A percentile compares a stretch with the other conserved stretches of the same genome.
phyloP scores from a whole-genome alignment of 2,113 vertebrate genomes.

The Paraplagusia blochii region DNA sequence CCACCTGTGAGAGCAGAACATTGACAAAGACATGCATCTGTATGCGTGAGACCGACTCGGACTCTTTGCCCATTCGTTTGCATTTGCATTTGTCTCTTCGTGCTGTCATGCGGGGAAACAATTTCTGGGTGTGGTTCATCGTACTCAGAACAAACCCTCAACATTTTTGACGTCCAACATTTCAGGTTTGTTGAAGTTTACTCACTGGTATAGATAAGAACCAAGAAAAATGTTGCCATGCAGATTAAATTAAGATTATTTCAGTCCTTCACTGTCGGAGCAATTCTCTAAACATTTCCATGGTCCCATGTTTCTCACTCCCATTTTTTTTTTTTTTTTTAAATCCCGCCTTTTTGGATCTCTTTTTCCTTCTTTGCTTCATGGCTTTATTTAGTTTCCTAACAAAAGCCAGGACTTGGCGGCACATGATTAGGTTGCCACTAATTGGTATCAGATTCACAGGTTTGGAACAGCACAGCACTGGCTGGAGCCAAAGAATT shows the following conservation, averaged over 20 bases:
- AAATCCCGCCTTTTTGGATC: constrained; percentile 19
- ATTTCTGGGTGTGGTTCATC: constrained; percentile 29
- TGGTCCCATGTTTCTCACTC: constrained; percentile 38
- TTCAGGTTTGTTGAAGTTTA: constrained; percentile 23
- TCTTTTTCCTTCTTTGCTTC: constrained; percentile 31
- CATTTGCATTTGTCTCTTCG: constrained; percentile 22
- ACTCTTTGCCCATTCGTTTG: constrained; percentile 18
- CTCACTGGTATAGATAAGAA: constrained; percentile 19
- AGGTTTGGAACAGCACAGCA: constrained; percentile 60
- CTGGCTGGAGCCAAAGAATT: constrained; percentile 51
- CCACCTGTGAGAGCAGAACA: constrained; percentile 59
- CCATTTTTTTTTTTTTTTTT: constrained; percentile 22
- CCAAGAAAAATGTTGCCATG: constrained; percentile 39
- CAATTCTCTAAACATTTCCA: constrained; percentile 61
- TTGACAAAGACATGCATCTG: constrained; percentile 49
- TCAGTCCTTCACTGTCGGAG: constrained; percentile 53
- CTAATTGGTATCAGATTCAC: constrained; percentile 77
- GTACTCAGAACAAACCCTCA: constrained; percentile 4
- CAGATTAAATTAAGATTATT: constrained; percentile 59
- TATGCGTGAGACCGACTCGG: constrained; percentile 22
- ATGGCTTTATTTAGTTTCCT: constrained; percentile 35
- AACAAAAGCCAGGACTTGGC: constrained; percentile 60
- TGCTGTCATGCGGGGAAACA: constrained; percentile 1
- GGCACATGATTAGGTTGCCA: constrained; percentile 65
- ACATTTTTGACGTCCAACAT: constrained; percentile 1